phyloP scores from a whole-genome alignment of 2,113 vertebrate species.

The Amia ocellicauda region DNA sequence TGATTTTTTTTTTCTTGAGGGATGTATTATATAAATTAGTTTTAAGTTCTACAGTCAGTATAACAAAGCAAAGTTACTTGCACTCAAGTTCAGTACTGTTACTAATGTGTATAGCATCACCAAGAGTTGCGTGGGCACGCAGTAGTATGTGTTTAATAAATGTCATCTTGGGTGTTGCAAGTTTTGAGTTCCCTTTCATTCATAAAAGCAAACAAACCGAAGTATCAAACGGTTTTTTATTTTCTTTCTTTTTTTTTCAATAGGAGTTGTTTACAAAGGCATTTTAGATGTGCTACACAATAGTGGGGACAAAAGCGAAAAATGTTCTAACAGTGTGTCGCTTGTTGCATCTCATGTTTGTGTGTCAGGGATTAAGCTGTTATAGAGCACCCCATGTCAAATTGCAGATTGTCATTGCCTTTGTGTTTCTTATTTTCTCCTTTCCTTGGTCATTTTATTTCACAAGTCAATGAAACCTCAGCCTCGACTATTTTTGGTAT shows the following conservation, averaged over 20 bases:
- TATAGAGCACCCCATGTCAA: not conserved
- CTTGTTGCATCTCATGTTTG: not conserved
- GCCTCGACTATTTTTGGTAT: not conserved
- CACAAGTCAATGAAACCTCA: not conserved
- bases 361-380: not conserved
- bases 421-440: not conserved
- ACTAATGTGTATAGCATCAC: too few relatives aligned
- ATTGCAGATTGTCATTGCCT: not conserved
- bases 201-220: too few relatives aligned
- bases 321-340: not conserved
- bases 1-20: too few relatives aligned
- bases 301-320: conserved; percentile 10
- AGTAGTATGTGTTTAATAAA: too few relatives aligned
- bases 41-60: too few relatives aligned
- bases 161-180: too few relatives aligned
- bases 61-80: too few relatives aligned
- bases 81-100: too few relatives aligned
- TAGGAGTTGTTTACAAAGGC: conserved; percentile 7
- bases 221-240: not conserved
- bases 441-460: too few relatives aligned
- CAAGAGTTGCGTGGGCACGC: too few relatives aligned
- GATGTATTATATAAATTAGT: too few relatives aligned
- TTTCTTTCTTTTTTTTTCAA: conserved; percentile 9
- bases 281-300: conserved; percentile 3
- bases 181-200: not conserved